phyloP scores from a whole-genome alignment of 2,797 vertebrate genomes.

The Sarcophilus harrisii region DNA sequence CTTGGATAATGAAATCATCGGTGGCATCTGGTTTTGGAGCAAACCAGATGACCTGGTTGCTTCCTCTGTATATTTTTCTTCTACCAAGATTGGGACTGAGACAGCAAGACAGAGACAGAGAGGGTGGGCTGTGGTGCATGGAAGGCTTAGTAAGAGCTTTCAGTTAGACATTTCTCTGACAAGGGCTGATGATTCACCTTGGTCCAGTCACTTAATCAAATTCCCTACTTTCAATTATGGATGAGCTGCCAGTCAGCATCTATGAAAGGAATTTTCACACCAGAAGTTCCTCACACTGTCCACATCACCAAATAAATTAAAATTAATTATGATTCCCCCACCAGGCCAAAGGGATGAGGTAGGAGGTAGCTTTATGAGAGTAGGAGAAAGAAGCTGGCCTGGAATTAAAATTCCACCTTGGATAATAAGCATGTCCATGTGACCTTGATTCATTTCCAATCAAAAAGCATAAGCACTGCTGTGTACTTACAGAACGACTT shows the following conservation, averaged over 20 bases:
- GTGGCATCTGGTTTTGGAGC: background rate
- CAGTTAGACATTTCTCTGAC: background rate
- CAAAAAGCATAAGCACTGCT: background rate
- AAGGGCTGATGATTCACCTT: background rate
- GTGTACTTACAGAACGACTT: background rate
- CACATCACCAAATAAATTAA: background rate
- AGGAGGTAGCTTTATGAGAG: background rate
- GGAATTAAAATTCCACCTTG: background rate
- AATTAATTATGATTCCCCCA: background rate
- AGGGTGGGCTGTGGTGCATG: too few relatives aligned
- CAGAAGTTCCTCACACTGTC: background rate
- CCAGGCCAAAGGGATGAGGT: background rate
- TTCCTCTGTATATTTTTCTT: background rate
- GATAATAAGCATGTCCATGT: background rate
- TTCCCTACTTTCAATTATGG: background rate
- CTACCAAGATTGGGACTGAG: background rate
- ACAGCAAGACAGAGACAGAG: background rate
- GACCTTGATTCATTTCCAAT: background rate
- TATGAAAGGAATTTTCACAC: background rate
- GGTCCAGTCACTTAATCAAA: background rate
- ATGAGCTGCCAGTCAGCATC: background rate
- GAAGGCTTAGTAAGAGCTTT: background rate
- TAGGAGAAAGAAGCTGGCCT: background rate
- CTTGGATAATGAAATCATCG: background rate
- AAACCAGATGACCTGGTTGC: background rate